Conservation (phyloP, 2,797 vertebrate genomes). For the Pristis pectinata region DNA sequence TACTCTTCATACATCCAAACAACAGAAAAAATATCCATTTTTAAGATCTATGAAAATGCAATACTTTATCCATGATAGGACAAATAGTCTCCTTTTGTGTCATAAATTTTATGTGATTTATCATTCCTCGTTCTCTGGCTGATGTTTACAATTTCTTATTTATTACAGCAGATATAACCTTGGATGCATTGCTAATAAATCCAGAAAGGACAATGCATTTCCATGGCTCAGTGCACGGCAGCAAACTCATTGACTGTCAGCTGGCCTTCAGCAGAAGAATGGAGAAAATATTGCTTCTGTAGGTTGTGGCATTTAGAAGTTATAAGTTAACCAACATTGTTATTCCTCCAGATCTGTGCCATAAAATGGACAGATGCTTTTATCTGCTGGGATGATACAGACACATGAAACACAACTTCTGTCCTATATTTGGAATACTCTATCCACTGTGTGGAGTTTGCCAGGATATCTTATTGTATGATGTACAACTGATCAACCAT, state of each 20-base stretch:
- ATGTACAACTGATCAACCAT: background rate
- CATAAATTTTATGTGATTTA: background rate
- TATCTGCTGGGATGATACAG: background rate
- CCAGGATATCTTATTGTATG: background rate
- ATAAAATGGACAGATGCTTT: background rate
- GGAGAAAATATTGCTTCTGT: background rate
- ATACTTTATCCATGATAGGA: no score
- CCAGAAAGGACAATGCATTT: background rate
- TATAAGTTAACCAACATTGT: background rate
- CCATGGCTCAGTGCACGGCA: background rate
- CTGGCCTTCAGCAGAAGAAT: background rate
- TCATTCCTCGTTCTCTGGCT: background rate
- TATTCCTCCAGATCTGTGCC: background rate
- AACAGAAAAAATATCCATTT: background rate
- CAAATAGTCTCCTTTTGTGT: no score
- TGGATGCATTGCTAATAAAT: constrained; percentile 24
- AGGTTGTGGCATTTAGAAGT: background rate
- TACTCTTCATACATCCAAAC: background rate
- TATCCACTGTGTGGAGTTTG: background rate
- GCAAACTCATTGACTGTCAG: background rate
- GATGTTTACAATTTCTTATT: background rate
- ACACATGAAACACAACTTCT: background rate
- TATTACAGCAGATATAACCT: constrained; percentile 18
- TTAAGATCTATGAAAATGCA: no score
- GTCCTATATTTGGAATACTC: background rate